Conservation (phyloP, 2,797 vertebrate genomes). For the Pseudomugil gertrudae region DNA sequence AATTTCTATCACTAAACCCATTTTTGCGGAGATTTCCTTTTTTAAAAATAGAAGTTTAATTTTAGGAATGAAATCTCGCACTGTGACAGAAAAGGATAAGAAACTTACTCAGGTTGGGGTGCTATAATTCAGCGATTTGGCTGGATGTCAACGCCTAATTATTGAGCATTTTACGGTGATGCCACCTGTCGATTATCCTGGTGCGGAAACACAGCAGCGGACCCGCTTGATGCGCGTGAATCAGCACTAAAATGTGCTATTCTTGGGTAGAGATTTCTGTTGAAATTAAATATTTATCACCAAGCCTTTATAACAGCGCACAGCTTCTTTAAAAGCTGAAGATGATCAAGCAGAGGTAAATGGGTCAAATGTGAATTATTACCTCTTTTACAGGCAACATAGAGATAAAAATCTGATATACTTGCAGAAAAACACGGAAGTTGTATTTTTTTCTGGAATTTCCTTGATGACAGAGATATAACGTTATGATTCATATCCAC, state of each 20-base stretch:
- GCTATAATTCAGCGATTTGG: background rate
- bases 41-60: background rate
- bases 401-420: background rate
- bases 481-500: background rate
- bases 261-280: slow-evolving; percentile 61
- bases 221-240: slow-evolving; percentile 58
- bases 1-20: background rate
- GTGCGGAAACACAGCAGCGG: slow-evolving; percentile 47
- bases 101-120: no score
- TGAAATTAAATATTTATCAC: slow-evolving; percentile 74
- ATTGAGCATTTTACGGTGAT: slow-evolving; percentile 39
- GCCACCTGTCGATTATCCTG: slow-evolving; percentile 67
- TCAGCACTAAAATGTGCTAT: slow-evolving; percentile 66
- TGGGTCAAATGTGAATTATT: background rate
- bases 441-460: background rate
- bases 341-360: background rate
- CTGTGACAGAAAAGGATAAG: no score
- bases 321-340: slow-evolving; percentile 14
- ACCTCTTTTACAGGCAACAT: background rate
- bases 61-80: no score
- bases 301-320: slow-evolving; percentile 48
- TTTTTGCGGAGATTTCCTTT: background rate
- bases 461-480: background rate
- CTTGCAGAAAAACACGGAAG: background rate
- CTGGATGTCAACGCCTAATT: slow-evolving; percentile 6